Base-by-base conservation (phyloP, 1,140 invertebrate species). In the Paracyclopina nana region DNA sequence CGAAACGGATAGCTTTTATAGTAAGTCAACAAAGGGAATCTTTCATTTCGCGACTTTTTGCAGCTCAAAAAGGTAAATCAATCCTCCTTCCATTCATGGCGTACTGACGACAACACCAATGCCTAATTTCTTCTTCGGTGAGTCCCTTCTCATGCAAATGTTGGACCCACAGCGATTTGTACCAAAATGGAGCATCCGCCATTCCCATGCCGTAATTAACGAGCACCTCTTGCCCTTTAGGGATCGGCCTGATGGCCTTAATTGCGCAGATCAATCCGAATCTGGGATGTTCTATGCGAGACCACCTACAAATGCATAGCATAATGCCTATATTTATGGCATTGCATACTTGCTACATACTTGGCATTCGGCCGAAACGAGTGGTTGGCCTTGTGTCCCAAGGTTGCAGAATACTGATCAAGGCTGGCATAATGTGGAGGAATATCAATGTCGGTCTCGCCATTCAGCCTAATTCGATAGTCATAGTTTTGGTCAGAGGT, bases 201-300 rank as follows among this genome's bases (percentile, higher is more conserved):
- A 50, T 25, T 18, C 30, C 16, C 11, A 50, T 50, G 4, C 18
- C n/a, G 22, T 50, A 50, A 26, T 50, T 50, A 22, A 50, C 28
- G 1, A 50, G 18, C 9, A 50, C 40, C 16, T 50, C 48, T 4
- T 50, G 29, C 2, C 22, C 31, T 5, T 16, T 8, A 9, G 41
- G 22, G 29, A 50, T 50, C 3, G 5, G 11, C 4, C 34, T 3
- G 3, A 20, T 25, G n/a, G 48, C 48, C 22, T 18, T 2, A 4
- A 50, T 40, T 11, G 38, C 48, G 26, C 48, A 30, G 26, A 50
- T 50, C 6, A 50, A 18, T 29, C 48, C 48, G 26, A 50, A 50
- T 25, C 48, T n/a, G 12, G 34, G 29, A 50, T 50, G 48, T 12
- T 50, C 48, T 20, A 50, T 14, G 16, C 20, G 11, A 4, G 48